phyloP scores from a whole-genome alignment of 2,797 vertebrate genomes.

The Eidolon dupreanum region DNA sequence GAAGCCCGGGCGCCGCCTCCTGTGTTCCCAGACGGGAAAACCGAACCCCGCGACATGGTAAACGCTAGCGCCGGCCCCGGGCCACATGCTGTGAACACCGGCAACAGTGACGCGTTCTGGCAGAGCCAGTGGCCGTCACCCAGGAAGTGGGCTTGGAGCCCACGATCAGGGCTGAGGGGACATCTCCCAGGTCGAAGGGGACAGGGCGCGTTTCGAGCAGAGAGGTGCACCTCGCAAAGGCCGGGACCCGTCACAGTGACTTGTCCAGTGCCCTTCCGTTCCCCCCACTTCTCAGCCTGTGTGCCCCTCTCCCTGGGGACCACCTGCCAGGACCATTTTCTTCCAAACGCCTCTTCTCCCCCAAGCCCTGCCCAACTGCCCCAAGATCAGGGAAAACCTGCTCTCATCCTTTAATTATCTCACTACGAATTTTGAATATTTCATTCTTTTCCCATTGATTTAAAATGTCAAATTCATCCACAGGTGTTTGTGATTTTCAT shows the following conservation, averaged over 20 bases:
- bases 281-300: background rate
- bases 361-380: background rate
- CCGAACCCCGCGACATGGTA: background rate
- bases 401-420: background rate
- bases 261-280: background rate
- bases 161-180: background rate
- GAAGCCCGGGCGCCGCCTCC: no score
- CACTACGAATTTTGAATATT: background rate
- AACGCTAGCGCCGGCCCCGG: background rate
- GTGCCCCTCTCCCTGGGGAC: background rate
- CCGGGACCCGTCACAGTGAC: background rate
- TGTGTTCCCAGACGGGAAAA: background rate
- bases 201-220: background rate
- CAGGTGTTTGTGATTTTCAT: background rate
- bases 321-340: background rate
- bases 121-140: background rate
- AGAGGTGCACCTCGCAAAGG: background rate
- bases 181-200: background rate
- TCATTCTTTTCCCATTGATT: background rate
- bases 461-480: background rate
- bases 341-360: background rate
- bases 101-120: background rate
- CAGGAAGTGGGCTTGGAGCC: background rate
- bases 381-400: background rate
- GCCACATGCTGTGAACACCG: background rate